Evolutionary conservation across 2,113 vertebrate species (phyloP).

Genomic region (Pelodiscus sinensis): DNA sequence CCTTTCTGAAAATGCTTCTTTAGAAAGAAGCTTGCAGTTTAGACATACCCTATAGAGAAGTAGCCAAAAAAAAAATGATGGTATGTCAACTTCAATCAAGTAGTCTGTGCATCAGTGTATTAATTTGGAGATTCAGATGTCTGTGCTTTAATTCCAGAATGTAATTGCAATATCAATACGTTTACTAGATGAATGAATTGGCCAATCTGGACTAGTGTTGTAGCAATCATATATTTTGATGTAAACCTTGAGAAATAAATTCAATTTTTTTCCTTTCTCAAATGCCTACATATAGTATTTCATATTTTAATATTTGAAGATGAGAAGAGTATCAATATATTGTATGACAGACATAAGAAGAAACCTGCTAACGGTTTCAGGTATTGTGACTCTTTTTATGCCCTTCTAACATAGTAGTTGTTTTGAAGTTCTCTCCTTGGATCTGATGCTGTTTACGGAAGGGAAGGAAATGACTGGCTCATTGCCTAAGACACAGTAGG

Average conservation of each 20-base stretch:
- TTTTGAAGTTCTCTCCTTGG: conserved; percentile 25
- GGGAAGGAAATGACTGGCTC: background rate
- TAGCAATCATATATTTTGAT: background rate
- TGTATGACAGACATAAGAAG: background rate
- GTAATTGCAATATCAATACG: background rate
- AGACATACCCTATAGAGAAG: background rate
- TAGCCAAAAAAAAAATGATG: background rate
- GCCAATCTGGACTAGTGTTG: background rate
- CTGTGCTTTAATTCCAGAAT: background rate
- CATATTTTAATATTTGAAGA: background rate
- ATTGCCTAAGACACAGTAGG: conserved; percentile 8
- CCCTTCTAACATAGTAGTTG: background rate
- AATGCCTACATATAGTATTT: background rate
- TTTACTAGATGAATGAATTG: background rate
- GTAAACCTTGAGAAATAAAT: background rate
- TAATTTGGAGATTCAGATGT: background rate
- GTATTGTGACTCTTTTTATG: background rate
- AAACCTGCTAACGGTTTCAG: background rate
- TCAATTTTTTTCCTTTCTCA: background rate
- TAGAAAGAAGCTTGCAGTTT: too few species aligned
- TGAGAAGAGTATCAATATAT: background rate
- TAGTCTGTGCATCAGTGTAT: background rate
- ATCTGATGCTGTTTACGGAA: background rate
- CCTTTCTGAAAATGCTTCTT: too few species aligned
- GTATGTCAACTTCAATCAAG: background rate